Percentiles rank a stretch among this genome's conserved stretches.
These are phyloP conservation scores for Nebria salina DNA, from an alignment of 2,888 invertebrate species.

Conservation along the genomic window DNA sequence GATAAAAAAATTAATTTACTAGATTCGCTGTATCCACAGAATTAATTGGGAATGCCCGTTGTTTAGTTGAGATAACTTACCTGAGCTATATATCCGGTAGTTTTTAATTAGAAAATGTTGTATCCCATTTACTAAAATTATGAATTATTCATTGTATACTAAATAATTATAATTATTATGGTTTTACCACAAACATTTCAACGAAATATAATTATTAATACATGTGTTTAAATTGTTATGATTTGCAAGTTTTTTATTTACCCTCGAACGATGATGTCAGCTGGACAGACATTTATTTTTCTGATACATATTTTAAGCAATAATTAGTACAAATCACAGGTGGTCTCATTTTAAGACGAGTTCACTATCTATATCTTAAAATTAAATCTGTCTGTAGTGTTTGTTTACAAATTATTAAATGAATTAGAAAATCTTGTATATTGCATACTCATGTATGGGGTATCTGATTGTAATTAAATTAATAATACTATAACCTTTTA, in stretches of 20 bases:
- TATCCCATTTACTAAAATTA: constrained; percentile 4
- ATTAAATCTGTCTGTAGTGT: too few species aligned
- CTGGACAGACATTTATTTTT: background rate
- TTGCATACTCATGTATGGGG: too few species aligned
- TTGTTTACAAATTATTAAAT: background rate
- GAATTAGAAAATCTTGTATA: background rate
- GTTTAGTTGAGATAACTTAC: constrained; percentile 11
- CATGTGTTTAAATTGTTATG: background rate
- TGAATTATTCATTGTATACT: constrained; percentile 42
- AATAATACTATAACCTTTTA: too few species aligned
- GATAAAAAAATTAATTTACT: constrained; percentile 16
- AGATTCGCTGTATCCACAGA: background rate
- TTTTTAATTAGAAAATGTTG: constrained; percentile 29
- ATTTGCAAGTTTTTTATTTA: background rate
- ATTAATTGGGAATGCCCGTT: constrained; percentile 16
- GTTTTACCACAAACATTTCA: constrained; percentile 35
- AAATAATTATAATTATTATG: constrained; percentile 25
- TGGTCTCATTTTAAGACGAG: too few species aligned
- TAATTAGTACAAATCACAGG: too few species aligned
- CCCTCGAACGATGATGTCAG: background rate
- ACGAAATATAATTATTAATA: constrained; percentile 32
- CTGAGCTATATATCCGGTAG: constrained; percentile 31
- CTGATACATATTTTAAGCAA: background rate
- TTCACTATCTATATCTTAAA: too few species aligned
- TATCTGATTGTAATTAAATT: too few species aligned